phyloP scores from a whole-genome alignment of 2,888 invertebrate genomes.

The Drosophila peninsularis region DNA sequence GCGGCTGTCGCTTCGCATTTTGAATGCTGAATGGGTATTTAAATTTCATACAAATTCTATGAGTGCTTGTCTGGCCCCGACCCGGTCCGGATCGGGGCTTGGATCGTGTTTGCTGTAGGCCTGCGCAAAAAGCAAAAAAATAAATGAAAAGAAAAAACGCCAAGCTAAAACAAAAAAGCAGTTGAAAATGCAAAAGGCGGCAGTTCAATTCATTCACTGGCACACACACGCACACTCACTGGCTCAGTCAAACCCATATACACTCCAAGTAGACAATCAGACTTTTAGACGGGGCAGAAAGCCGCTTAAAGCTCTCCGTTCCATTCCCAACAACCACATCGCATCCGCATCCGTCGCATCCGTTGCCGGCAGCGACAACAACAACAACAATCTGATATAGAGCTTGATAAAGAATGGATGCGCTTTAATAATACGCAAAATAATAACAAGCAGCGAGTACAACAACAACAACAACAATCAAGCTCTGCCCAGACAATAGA shows the following conservation, averaged over 20 bases:
- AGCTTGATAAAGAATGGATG: slow-evolving; percentile 71
- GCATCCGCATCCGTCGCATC: slow-evolving; percentile 62
- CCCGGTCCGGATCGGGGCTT: slow-evolving; percentile 28
- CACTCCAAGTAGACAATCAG: slow-evolving; percentile 13
- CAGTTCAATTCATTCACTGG: slow-evolving; percentile 67
- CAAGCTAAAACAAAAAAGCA: slow-evolving; percentile 40
- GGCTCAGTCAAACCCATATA: slow-evolving; percentile 3
- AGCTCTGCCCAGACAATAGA: slow-evolving; percentile 60
- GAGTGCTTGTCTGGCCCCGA: slow-evolving; percentile 56
- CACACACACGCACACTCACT: slow-evolving; percentile 15
- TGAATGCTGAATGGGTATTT: slow-evolving; percentile 81
- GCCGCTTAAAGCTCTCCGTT: slow-evolving; percentile 61
- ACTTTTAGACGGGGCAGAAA: slow-evolving; percentile 52
- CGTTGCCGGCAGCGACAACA: slow-evolving; percentile 37
- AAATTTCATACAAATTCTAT: slow-evolving; percentile 81
- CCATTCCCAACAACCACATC: slow-evolving; percentile 48
- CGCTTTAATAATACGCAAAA: slow-evolving; percentile 74
- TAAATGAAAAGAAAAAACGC: slow-evolving; percentile 4
- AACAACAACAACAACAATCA: slow-evolving; percentile 62
- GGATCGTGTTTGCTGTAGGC: slow-evolving; percentile 57
- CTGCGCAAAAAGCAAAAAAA: slow-evolving; percentile 46
- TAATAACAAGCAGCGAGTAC: slow-evolving; percentile 53
- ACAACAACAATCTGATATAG: slow-evolving; percentile 42
- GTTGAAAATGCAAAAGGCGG: slow-evolving; percentile 75
- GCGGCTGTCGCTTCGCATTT: slow-evolving; percentile 78